Base-by-base conservation (phyloP, 2,888 invertebrate species). In the Nomada ferruginata region DNA sequence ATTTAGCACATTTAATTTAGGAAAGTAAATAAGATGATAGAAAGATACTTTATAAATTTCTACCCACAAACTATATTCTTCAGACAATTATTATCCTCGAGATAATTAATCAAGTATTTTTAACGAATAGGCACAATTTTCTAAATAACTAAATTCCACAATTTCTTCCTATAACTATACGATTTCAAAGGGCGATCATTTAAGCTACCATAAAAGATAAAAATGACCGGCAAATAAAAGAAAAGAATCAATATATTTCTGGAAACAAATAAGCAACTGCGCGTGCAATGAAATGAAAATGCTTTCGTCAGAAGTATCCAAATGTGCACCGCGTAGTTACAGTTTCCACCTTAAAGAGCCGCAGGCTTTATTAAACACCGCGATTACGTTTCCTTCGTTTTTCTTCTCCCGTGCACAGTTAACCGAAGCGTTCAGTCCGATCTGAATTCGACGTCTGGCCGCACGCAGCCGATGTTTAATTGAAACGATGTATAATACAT, bases 401-500 rank as follows among this genome's bases (percentile, higher is more conserved):
- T 52, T 50, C 5, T 23, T 20, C 20, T 18, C 20, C 29, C 18
- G 0, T 20, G 4, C 20, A 59, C 18, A 42, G 20, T 52, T 42
- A 69, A 61, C 18, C 72, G 47, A 63, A 47, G 55, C 53, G n/a
- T 29, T 60, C 53, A 15, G 47, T 29, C 13, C 36, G 23, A 29
- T 42, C 36, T 13, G 53, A 26, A 23, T 55, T 66, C 74, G 66
- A 44, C 59, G 59, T 57, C 55, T 42, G 80, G 55, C 61, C 50
- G 57, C 53, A 20, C 36, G n/a, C 20, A 10, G 15, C 64, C 47
- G 55, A 70, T 47, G 69, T 72, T 83, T 83, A 82, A 83, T 83
- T 83, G 76, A 70, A 68, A 10, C 82, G 44, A 76, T 77, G 77
- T 76, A 76, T 77, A 82, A 81, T 77, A 60, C 77, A 72, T 77